These are phyloP conservation scores for Australoheros scitulus DNA, from an alignment of 2,113 vertebrate genomes.

Conservation along the genomic window DNA sequence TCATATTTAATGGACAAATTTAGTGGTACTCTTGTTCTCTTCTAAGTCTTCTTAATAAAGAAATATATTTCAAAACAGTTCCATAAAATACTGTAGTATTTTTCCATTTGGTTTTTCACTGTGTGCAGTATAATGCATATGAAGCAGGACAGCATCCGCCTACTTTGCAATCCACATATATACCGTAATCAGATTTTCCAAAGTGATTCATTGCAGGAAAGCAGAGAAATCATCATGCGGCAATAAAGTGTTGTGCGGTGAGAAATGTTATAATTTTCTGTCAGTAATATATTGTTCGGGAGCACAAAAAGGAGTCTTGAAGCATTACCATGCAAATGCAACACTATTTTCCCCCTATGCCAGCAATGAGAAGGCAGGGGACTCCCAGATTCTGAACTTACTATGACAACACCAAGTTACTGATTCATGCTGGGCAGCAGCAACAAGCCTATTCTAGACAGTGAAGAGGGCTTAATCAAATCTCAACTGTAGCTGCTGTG, in stretches of 20 bases:
- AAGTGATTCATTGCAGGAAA: neutral
- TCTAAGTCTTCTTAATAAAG: too few relatives aligned
- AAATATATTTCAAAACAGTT: neutral
- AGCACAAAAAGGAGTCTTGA: neutral
- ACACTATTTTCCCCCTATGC: neutral
- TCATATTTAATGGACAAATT: neutral
- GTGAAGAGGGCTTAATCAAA: conserved; percentile 30
- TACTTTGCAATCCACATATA: neutral
- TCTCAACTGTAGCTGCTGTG: conserved; percentile 18
- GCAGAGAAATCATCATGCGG: neutral
- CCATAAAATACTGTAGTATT: neutral
- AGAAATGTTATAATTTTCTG: neutral
- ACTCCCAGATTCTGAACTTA: conserved; percentile 9
- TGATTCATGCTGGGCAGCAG: conserved; percentile 34
- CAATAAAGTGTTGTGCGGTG: neutral
- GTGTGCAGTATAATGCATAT: neutral
- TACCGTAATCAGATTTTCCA: neutral
- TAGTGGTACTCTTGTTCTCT: neutral
- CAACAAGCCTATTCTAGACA: conserved; percentile 24
- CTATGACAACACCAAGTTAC: conserved; percentile 30
- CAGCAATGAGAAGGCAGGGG: neutral
- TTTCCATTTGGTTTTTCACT: neutral
- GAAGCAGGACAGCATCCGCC: neutral
- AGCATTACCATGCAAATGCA: neutral
- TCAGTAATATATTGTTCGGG: neutral